Evolutionary conservation across 1,140 invertebrate genomes (phyloP), one percentile per base, ranked within the genome.

Genomic region (Rhyzopertha dominica): DNA sequence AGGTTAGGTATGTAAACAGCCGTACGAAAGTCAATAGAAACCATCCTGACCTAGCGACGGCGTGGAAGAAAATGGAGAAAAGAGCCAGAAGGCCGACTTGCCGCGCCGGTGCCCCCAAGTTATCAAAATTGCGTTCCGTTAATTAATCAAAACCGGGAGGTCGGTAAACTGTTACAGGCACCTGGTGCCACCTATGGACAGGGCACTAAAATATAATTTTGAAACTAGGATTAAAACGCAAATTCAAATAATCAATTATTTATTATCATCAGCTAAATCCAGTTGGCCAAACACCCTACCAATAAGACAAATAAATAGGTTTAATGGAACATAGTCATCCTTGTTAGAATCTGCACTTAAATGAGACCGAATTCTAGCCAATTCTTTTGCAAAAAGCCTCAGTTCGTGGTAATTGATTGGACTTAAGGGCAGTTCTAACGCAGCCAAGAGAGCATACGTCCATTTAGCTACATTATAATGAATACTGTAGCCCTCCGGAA

Each of bases 271-370:
- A 16, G 58, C 49, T 43, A 70, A 56, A 58, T 70, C 68, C 24
- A 56, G 39, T 51, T 70, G 67, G 26, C 57, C 53, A 53, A 62
- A 70, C 56, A 59, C 65, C 43, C 55, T 63, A 4, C 62, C 55
- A 28, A 68, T 50, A 26, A 70, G 49, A 40, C 65, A 68, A 48
- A 70, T 67, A 48, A 54, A 64, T 5, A 68, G 49, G 57, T 69
- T 70, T 17, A 69, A 48, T 22, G 65, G 58, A 5, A 45, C 44
- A 23, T 54, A 57, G 10, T 47, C 39, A 16, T 59, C 40, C 35
- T 56, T 34, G 35, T 43, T 20, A 31, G 47, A 30, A 35, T 56
- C 39, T 18, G 46, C 44, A 25, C 34, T 13, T 17, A 69, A 49
- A 16, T 52, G 44, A 3, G 59, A 46, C 44, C 68, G 54, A 43